A percentile compares a stretch with the other conserved stretches of the same genome.
Conservation (phyloP, 2,113 vertebrate species). For the Dasypus novemcinctus region DNA sequence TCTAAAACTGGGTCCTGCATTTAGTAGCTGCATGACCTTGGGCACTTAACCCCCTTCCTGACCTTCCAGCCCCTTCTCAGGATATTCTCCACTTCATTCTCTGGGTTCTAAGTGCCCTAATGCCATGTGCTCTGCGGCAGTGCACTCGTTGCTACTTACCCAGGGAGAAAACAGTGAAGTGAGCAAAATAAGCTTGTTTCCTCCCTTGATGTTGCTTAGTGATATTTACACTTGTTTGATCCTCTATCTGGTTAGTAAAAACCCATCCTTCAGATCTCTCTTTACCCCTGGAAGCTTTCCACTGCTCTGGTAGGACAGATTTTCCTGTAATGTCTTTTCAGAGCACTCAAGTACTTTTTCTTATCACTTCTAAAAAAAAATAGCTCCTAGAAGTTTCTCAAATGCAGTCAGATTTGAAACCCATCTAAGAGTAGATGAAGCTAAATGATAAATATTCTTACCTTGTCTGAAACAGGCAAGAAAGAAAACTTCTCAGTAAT, state of each 20-base stretch:
- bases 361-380: background rate
- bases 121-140: rapidly evolving
- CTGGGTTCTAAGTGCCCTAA: background rate
- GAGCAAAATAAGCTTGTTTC: rapidly evolving
- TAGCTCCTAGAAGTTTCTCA: background rate
- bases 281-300: too few relatives aligned
- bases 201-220: background rate
- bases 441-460: background rate
- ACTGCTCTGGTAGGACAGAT: background rate
- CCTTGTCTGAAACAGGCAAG: background rate
- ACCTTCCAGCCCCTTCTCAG: background rate
- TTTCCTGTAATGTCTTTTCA: background rate
- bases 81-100: background rate
- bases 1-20: background rate
- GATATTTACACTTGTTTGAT: background rate
- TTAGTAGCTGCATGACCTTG: too few relatives aligned
- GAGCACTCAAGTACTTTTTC: background rate
- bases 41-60: background rate
- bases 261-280: background rate
- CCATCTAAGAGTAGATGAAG: background rate
- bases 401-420: background rate
- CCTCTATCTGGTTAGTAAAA: background rate
- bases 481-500: background rate
- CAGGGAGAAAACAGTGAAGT: background rate
- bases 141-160: background rate